phyloP scores from a whole-genome alignment of 2,797 vertebrate genomes.

The Lepus oiostolus region DNA sequence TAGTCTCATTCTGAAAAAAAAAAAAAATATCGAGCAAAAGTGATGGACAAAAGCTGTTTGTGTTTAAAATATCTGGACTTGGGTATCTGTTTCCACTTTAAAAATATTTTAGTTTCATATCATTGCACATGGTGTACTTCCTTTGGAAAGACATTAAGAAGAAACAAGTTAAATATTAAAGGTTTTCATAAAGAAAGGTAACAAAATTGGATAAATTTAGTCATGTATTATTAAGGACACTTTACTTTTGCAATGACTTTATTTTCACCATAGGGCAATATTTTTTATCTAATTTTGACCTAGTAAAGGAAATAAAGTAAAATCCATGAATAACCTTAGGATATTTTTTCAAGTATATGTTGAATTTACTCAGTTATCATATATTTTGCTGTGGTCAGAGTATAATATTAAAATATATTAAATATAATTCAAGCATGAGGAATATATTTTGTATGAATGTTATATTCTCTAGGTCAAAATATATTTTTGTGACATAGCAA shows the following conservation, averaged over 20 bases:
- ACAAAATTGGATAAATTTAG: slow-evolving; percentile 55
- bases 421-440: slow-evolving; percentile 28
- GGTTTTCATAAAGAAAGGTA: slow-evolving; percentile 64
- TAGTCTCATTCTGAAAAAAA: not conserved
- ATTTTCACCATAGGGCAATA: slow-evolving; percentile 33
- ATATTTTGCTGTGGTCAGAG: slow-evolving; percentile 41
- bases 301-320: slow-evolving; percentile 58
- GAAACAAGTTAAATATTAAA: slow-evolving; percentile 73
- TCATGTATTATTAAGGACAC: slow-evolving; percentile 68
- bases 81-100: not conserved
- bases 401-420: slow-evolving; percentile 49
- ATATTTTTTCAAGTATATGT: slow-evolving; percentile 61
- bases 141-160: slow-evolving; percentile 57
- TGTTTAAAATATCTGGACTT: not conserved
- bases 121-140: not conserved
- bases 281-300: slow-evolving; percentile 54
- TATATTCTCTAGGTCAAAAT: not conserved
- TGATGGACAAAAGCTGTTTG: not conserved
- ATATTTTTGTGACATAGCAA: not conserved
- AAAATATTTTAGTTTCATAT: not conserved
- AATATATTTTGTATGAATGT: slow-evolving; percentile 17
- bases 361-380: slow-evolving; percentile 51
- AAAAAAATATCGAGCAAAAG: not conserved
- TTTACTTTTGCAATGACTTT: slow-evolving; percentile 64
- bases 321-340: slow-evolving; percentile 55